Percentiles rank a stretch among this genome's conserved stretches.
These are phyloP conservation scores for Drosophila azteca DNA, from an alignment of 1,140 invertebrate species.

Conservation along the genomic window DNA sequence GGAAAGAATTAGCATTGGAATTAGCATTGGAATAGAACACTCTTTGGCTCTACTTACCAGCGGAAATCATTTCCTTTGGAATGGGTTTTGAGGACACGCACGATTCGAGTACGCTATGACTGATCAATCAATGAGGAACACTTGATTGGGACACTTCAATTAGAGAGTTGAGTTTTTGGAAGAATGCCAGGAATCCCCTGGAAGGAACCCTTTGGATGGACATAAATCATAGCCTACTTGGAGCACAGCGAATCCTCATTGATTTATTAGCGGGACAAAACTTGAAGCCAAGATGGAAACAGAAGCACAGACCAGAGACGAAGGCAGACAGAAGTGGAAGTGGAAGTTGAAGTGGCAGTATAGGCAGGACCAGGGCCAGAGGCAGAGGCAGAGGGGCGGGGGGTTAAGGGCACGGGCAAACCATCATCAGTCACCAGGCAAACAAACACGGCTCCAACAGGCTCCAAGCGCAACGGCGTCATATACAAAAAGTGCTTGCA, in stretches of 20 bases:
- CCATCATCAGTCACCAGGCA: conserved; percentile 74
- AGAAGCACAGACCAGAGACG: conserved; percentile 13
- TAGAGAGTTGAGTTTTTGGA: conserved; percentile 4
- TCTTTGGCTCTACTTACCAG: no score
- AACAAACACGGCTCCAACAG: conserved; percentile 52
- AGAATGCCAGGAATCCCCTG: background rate
- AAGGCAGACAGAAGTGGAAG: background rate
- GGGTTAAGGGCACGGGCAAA: conserved; percentile 43
- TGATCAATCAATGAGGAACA: conserved; percentile 22
- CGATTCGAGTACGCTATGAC: conserved; percentile 2
- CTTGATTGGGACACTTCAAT: conserved; percentile 20
- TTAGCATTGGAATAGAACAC: no score
- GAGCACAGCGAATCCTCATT: conserved; percentile 41
- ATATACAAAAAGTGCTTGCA: conserved; percentile 57
- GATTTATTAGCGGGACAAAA: conserved; percentile 57
- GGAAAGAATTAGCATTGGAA: no score
- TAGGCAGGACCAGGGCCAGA: background rate
- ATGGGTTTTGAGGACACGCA: background rate
- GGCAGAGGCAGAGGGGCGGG: background rate
- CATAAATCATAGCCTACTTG: conserved; percentile 59
- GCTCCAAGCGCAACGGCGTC: conserved; percentile 22
- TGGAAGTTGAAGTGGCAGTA: no score
- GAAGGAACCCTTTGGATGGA: conserved; percentile 18
- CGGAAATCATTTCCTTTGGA: conserved; percentile 17
- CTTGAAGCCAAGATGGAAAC: background rate